A percentile compares a stretch with the other conserved stretches of the same genome.
These are phyloP conservation scores for Chelonoidis abingdonii DNA, from an alignment of 2,113 vertebrate genomes.

Conservation along the genomic window DNA sequence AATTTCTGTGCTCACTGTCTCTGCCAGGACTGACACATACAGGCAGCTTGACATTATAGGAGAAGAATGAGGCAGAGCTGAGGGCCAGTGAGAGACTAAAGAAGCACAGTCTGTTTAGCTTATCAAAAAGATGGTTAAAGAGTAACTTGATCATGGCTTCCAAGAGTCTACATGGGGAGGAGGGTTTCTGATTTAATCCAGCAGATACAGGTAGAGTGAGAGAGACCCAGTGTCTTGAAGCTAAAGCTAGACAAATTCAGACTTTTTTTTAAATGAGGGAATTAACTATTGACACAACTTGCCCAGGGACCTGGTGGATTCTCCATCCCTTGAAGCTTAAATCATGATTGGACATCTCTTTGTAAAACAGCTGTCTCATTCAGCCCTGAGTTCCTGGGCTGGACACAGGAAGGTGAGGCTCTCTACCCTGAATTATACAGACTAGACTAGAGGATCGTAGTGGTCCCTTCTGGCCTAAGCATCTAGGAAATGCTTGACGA, in stretches of 20 bases:
- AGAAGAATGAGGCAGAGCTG: not conserved
- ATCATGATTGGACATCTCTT: not conserved
- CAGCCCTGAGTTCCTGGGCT: not conserved
- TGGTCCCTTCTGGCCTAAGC: not conserved
- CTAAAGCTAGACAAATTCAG: not conserved
- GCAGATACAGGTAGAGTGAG: not conserved
- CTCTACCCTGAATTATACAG: not conserved
- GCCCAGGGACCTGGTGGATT: not conserved
- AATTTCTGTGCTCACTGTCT: not conserved
- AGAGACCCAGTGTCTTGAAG: not conserved
- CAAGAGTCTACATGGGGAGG: no score
- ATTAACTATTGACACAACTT: not conserved
- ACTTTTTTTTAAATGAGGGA: not conserved
- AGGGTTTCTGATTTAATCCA: not conserved
- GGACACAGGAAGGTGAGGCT: not conserved
- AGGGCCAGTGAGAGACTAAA: not conserved
- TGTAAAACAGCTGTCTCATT: not conserved
- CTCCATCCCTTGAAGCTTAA: not conserved
- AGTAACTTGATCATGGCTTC: not conserved
- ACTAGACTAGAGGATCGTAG: not conserved
- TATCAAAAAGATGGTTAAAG: not conserved
- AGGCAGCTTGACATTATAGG: not conserved
- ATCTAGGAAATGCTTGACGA: not conserved
- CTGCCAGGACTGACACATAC: not conserved
- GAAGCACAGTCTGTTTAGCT: not conserved